Conservation (phyloP, 2,888 invertebrate species). For the Dinocampus coccinellae region DNA sequence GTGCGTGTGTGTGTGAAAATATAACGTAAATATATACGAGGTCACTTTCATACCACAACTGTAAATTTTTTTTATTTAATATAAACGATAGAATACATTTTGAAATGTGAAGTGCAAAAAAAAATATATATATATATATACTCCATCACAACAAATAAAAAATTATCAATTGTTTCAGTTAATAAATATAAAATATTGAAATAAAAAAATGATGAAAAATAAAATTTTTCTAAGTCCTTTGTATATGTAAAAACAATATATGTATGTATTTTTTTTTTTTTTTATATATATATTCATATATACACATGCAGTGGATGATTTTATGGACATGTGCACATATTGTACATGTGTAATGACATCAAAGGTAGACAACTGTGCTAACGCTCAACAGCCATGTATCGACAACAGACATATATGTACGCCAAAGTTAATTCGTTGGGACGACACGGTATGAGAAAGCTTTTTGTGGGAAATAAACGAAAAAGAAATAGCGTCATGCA, state of each 20-base stretch:
- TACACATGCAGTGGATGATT: background rate
- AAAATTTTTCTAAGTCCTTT: background rate
- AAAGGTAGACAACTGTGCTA: background rate
- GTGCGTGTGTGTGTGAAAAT: background rate
- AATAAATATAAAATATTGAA: background rate
- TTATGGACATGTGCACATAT: background rate
- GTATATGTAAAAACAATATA: background rate
- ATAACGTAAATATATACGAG: background rate
- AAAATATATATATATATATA: no score
- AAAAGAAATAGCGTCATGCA: conserved; percentile 3
- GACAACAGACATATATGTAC: background rate
- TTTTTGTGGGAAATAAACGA: background rate
- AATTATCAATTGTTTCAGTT: background rate
- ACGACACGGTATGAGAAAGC: background rate
- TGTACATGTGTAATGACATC: background rate
- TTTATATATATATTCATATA: background rate
- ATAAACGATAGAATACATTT: no score
- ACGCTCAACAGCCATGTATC: background rate
- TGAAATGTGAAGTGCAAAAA: no score
- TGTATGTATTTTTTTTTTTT: background rate
- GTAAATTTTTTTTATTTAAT: background rate
- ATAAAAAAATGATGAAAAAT: background rate
- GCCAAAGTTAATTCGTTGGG: background rate
- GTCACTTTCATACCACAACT: background rate
- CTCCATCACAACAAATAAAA: no score